Conservation (phyloP, 2,888 invertebrate species). For the Automeris io region DNA sequence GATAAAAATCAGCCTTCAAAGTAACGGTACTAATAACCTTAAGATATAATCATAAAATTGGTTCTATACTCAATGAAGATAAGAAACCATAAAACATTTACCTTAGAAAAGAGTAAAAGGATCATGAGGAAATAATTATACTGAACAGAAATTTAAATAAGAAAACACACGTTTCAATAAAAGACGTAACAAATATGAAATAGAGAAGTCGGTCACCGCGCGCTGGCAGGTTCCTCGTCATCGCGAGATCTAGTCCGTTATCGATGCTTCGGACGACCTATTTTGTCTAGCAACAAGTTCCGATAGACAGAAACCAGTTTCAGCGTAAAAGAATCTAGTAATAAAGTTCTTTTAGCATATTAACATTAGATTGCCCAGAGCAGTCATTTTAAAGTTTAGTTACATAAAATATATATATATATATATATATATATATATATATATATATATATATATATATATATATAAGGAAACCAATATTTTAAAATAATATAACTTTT, state of each 20-base stretch:
- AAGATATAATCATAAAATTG: background rate
- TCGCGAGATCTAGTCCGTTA: background rate
- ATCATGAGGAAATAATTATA: background rate
- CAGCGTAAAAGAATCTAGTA: background rate
- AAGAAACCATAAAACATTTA: background rate
- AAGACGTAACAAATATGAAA: background rate
- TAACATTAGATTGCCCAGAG: too few species aligned
- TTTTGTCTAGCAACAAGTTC: background rate
- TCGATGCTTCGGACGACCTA: constrained; percentile 3
- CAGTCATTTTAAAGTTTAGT: too few species aligned
- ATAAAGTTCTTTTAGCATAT: background rate
- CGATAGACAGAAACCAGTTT: constrained; percentile 1
- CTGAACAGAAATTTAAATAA: background rate
- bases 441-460: too few species aligned
- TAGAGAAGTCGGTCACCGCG: constrained; percentile 1
- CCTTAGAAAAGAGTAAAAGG: background rate
- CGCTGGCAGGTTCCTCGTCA: constrained; percentile 3
- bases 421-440: too few species aligned
- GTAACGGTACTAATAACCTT: background rate
- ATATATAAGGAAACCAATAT: too few species aligned
- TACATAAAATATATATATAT: too few species aligned
- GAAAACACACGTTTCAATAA: background rate
- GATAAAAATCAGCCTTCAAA: background rate
- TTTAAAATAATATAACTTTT: too few species aligned
- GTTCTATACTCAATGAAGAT: background rate